These are phyloP conservation scores for Temnothorax rugatulus DNA, from an alignment of 2,888 invertebrate genomes.

Conservation along the genomic window DNA sequence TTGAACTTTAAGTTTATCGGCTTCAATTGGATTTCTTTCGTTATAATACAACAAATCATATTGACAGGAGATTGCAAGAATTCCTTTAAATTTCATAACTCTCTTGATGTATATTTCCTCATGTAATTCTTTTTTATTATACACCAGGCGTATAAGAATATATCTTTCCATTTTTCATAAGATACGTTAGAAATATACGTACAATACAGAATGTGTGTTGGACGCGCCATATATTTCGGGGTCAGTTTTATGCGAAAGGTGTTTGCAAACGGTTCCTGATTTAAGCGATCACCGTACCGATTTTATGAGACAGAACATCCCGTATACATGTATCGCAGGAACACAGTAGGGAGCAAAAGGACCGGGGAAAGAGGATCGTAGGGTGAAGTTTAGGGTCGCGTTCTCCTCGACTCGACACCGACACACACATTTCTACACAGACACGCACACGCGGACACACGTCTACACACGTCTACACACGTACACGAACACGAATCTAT, in stretches of 20 bases:
- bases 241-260: neutral
- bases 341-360: neutral
- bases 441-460: constrained; percentile 19
- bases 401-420: constrained; percentile 35
- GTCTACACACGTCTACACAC: constrained; percentile 27
- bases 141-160: neutral
- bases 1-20: neutral
- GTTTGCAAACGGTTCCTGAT: constrained; percentile 30
- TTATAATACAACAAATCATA: neutral
- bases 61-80: neutral
- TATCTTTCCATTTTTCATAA: neutral
- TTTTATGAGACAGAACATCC: constrained; percentile 45
- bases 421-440: constrained; percentile 22
- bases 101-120: neutral
- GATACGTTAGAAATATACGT: neutral
- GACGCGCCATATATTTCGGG: neutral
- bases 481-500: constrained; percentile 73
- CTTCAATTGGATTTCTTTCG: neutral
- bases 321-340: constrained; percentile 10
- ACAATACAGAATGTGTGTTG: neutral
- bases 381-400: constrained; percentile 27
- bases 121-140: neutral
- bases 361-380: constrained; percentile 25
- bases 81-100: neutral
- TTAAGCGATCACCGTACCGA: constrained; percentile 26